phyloP scores from a whole-genome alignment of 2,888 invertebrate species.

The Chydorus sphaericus region DNA sequence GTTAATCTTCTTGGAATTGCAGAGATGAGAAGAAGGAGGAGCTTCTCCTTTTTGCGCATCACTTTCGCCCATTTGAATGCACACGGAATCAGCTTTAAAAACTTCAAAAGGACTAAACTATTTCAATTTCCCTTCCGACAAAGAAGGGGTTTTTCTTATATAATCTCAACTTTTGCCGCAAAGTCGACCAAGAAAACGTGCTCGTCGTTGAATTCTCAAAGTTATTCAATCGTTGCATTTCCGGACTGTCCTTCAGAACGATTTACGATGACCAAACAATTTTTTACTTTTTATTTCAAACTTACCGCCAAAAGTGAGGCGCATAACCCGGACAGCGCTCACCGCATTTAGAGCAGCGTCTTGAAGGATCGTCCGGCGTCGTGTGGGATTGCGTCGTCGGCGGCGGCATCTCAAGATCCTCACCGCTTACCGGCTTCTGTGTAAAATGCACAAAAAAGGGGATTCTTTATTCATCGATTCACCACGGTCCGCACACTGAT shows the following conservation, averaged over 20 bases:
- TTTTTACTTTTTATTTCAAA: neutral
- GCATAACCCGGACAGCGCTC: conserved; percentile 9
- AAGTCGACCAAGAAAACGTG: too few relatives aligned
- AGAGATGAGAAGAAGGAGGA: neutral
- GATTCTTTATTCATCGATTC: too few relatives aligned
- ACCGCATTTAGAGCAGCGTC: conserved; percentile 16
- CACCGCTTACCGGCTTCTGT: too few relatives aligned
- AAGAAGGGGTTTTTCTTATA: too few relatives aligned
- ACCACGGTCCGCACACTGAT: too few relatives aligned
- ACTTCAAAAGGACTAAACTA: neutral
- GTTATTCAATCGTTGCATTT: neutral
- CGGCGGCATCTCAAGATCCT: neutral
- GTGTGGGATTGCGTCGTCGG: conserved; percentile 9
- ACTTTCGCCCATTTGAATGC: too few relatives aligned
- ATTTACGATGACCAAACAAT: neutral
- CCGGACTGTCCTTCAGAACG: neutral
- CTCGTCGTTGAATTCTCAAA: neutral
- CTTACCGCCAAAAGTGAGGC: conserved; percentile 12
- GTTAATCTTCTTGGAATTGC: neutral
- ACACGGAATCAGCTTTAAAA: too few relatives aligned
- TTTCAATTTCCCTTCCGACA: neutral
- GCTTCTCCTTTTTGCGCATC: too few relatives aligned
- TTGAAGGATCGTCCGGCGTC: conserved; percentile 13
- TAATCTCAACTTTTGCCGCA: too few relatives aligned
- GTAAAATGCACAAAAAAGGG: too few relatives aligned